phyloP scores from a whole-genome alignment of 2,888 invertebrate species.

The Neuroscelio doddi region DNA sequence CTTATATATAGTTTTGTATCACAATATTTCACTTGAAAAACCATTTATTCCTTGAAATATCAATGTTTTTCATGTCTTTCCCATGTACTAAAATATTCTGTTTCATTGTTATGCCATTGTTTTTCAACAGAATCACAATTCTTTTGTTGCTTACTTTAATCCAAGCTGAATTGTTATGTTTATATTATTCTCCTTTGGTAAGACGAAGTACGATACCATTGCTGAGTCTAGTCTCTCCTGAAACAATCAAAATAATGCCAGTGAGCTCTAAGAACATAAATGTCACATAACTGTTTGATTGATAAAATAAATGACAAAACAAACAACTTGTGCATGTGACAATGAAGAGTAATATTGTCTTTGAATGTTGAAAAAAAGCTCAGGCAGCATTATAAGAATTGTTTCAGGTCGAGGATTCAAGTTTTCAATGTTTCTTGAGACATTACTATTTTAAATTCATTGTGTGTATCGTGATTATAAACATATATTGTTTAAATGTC shows the following conservation, averaged over 20 bases:
- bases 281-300: conserved; percentile 23
- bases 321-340: conserved; percentile 35
- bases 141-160: too few species aligned
- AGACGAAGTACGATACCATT: conserved; percentile 41
- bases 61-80: conserved; percentile 72
- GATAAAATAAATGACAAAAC: conserved; percentile 30
- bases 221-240: conserved; percentile 73
- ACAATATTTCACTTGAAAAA: too few species aligned
- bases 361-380: conserved; percentile 61
- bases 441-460: conserved; percentile 6
- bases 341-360: conserved; percentile 41
- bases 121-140: too few species aligned
- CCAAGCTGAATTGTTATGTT: too few species aligned
- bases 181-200: too few species aligned
- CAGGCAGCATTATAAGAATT: conserved; percentile 71
- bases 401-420: conserved; percentile 69
- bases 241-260: conserved; percentile 74
- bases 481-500: too few species aligned
- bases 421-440: conserved; percentile 45
- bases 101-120: too few species aligned
- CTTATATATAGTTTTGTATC: too few species aligned
- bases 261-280: conserved; percentile 60
- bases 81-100: conserved; percentile 34
- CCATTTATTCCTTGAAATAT: too few species aligned
- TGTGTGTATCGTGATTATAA: background rate